These are phyloP conservation scores for Carettochelys insculpta DNA, from an alignment of 2,113 vertebrate species.

Conservation along the genomic window DNA sequence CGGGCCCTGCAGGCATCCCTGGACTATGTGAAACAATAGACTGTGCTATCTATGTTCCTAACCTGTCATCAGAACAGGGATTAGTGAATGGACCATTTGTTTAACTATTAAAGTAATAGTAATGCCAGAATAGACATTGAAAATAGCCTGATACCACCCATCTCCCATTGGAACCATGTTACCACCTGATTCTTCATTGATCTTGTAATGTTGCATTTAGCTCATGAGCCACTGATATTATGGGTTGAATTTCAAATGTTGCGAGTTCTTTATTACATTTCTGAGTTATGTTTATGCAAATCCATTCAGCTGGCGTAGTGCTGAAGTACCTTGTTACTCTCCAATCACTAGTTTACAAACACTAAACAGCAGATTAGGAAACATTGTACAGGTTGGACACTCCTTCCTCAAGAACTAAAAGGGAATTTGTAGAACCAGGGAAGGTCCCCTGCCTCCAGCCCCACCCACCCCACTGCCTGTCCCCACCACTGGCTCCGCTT, in stretches of 20 bases:
- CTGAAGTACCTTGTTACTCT: not conserved
- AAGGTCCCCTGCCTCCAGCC: too few relatives aligned
- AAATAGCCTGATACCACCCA: not conserved
- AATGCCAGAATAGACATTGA: not conserved
- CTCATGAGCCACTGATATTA: not conserved
- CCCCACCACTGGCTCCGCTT: too few relatives aligned
- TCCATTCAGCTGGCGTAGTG: not conserved
- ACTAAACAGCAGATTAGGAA: not conserved
- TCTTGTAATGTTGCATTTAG: not conserved
- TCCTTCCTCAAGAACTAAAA: too few relatives aligned
- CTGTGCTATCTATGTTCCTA: constrained; percentile 72
- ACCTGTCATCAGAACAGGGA: constrained; percentile 75
- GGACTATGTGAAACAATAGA: constrained; percentile 78
- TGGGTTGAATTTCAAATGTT: not conserved
- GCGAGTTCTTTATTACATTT: not conserved
- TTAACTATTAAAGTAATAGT: not conserved
- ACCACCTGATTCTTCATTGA: not conserved
- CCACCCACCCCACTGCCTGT: too few relatives aligned
- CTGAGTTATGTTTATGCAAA: not conserved
- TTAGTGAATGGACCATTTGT: not conserved
- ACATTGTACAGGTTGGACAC: too few relatives aligned
- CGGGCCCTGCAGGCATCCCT: constrained; percentile 61
- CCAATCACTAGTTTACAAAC: not conserved
- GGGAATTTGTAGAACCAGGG: too few relatives aligned
- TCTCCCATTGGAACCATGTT: not conserved